These are phyloP conservation scores for Neuroscelio doddi DNA, from an alignment of 2,888 invertebrate species.

Conservation along the genomic window DNA sequence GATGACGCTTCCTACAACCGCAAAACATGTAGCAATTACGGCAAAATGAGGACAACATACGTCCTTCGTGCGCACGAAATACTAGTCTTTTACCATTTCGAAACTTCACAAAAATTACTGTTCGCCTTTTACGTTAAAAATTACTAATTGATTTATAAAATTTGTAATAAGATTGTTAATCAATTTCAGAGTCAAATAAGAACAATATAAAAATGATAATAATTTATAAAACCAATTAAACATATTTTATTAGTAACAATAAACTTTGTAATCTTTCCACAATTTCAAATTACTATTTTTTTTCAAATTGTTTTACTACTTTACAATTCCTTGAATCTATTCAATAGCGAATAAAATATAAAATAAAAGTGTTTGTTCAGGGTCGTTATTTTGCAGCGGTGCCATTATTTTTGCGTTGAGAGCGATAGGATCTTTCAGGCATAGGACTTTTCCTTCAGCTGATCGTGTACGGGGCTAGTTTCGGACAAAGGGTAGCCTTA, in stretches of 20 bases:
- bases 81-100: conserved; percentile 40
- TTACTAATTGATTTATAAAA: too few relatives aligned
- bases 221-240: too few relatives aligned
- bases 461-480: conserved; percentile 54
- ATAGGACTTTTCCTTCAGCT: conserved; percentile 33
- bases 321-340: background rate
- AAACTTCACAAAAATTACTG: conserved; percentile 35
- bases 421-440: conserved; percentile 36
- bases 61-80: conserved; percentile 47
- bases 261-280: too few relatives aligned
- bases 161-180: too few relatives aligned
- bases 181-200: too few relatives aligned
- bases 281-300: too few relatives aligned
- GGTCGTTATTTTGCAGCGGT: conserved; percentile 22
- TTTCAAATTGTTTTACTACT: background rate
- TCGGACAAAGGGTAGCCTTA: conserved; percentile 71
- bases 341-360: background rate
- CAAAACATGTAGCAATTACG: conserved; percentile 48
- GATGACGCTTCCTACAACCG: conserved; percentile 20
- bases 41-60: conserved; percentile 42
- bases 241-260: too few relatives aligned
- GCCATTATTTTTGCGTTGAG: conserved; percentile 30
- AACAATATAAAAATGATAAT: too few relatives aligned
- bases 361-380: background rate
- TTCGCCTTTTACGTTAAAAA: conserved; percentile 16